A percentile compares a stretch with the other conserved stretches of the same genome.
Evolutionary conservation across 2,797 vertebrate species (phyloP).

Genomic region (Xerus rutilus): DNA sequence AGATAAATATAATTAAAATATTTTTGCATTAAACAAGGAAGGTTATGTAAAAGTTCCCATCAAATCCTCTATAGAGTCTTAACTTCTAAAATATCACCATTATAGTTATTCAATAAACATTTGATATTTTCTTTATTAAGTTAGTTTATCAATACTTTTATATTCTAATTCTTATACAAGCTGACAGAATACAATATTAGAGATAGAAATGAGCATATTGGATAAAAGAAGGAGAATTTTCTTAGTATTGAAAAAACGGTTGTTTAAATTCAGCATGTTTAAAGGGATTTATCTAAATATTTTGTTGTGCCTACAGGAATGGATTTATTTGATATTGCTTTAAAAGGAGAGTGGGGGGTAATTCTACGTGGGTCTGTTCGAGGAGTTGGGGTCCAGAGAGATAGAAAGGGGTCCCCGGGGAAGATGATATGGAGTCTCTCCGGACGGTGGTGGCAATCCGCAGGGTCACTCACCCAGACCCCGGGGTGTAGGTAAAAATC

Average conservation of each 20-base stretch:
- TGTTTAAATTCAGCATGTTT: background rate
- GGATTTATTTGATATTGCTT: background rate
- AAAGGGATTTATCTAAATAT: background rate
- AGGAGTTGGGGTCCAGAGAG: too few relatives aligned
- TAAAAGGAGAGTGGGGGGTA: too few relatives aligned
- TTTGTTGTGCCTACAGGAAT: background rate
- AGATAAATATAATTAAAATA: background rate
- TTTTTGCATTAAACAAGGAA: background rate
- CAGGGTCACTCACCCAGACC: too few relatives aligned
- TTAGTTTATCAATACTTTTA: background rate
- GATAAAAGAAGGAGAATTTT: background rate
- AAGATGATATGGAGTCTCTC: too few relatives aligned
- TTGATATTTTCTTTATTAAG: background rate
- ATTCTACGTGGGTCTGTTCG: too few relatives aligned
- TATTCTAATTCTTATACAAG: background rate
- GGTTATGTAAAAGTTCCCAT: background rate
- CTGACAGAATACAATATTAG: background rate
- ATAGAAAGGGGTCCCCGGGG: too few relatives aligned
- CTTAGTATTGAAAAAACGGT: background rate
- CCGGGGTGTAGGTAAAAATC: too few relatives aligned
- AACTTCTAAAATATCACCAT: background rate
- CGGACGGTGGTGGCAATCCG: too few relatives aligned
- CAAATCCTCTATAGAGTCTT: background rate
- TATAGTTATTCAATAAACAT: background rate
- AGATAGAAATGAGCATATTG: background rate